These are phyloP conservation scores for Thereva nobilitata DNA, from an alignment of 2,888 invertebrate genomes.

Conservation along the genomic window DNA sequence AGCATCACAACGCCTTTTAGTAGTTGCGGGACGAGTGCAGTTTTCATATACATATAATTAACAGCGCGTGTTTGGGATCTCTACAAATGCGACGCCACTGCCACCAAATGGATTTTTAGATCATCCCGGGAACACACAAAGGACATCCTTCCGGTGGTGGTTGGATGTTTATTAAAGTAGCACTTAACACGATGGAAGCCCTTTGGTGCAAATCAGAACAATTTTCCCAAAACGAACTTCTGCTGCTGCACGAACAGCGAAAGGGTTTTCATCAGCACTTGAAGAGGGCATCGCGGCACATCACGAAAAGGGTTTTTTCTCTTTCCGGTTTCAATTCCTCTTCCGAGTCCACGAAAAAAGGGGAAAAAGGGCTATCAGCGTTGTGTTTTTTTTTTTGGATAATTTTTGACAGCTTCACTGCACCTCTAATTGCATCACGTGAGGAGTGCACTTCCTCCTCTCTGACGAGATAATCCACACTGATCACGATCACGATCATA, in stretches of 20 bases:
- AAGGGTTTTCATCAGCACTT: neutral
- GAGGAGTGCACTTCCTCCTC: conserved; percentile 30
- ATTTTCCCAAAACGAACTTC: too few species aligned
- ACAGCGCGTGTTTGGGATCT: too few species aligned
- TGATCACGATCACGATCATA: conserved; percentile 4
- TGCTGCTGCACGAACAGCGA: too few species aligned
- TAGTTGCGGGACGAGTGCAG: too few species aligned
- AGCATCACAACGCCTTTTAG: too few species aligned
- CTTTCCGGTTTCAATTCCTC: conserved; percentile 28
- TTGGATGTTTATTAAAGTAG: neutral
- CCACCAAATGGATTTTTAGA: neutral
- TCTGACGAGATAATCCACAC: conserved; percentile 8
- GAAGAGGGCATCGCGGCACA: conserved; percentile 11
- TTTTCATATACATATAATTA: too few species aligned
- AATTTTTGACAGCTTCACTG: conserved; percentile 10
- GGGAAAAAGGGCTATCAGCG: neutral
- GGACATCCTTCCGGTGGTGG: conserved; percentile 33
- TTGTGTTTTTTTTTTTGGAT: neutral
- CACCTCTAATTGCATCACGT: conserved; percentile 31
- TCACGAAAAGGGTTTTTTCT: neutral
- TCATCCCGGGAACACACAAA: conserved; percentile 2
- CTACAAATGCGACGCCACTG: too few species aligned
- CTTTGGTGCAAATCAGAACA: neutral
- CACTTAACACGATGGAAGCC: conserved; percentile 1
- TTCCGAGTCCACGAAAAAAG: conserved; percentile 27